phyloP scores from a whole-genome alignment of 2,797 vertebrate genomes.

The Anguilla pacifica region DNA sequence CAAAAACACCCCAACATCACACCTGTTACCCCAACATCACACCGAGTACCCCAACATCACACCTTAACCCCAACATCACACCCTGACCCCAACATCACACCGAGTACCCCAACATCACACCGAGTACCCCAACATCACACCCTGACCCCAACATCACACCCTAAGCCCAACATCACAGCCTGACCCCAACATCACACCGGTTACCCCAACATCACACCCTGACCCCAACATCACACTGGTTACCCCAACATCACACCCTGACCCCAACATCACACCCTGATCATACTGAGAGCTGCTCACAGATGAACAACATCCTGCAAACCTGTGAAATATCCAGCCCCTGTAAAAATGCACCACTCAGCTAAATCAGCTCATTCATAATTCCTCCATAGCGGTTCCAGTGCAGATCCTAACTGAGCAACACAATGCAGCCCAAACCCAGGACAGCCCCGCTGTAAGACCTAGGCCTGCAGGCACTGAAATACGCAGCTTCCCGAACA shows the following conservation, averaged over 20 bases:
- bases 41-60: background rate
- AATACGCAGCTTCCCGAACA: background rate
- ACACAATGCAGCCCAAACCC: background rate
- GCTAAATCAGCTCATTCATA: too few relatives aligned
- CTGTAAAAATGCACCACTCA: background rate
- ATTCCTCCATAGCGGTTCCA: background rate
- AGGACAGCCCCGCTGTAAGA: background rate
- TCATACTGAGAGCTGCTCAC: background rate
- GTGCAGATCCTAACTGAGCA: background rate
- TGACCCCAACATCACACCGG: background rate
- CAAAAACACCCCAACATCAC: background rate
- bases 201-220: background rate
- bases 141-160: background rate
- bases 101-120: background rate
- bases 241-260: background rate
- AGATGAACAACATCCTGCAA: background rate
- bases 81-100: background rate
- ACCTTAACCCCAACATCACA: background rate
- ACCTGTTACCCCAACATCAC: background rate
- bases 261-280: background rate
- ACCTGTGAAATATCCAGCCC: background rate
- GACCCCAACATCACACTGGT: background rate
- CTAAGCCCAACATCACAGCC: background rate
- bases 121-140: background rate
- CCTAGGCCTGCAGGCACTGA: too few relatives aligned